Evolutionary conservation across 1,140 invertebrate genomes (phyloP), one percentile per base, ranked within the genome.

Genomic region (Papilio polytes): DNA sequence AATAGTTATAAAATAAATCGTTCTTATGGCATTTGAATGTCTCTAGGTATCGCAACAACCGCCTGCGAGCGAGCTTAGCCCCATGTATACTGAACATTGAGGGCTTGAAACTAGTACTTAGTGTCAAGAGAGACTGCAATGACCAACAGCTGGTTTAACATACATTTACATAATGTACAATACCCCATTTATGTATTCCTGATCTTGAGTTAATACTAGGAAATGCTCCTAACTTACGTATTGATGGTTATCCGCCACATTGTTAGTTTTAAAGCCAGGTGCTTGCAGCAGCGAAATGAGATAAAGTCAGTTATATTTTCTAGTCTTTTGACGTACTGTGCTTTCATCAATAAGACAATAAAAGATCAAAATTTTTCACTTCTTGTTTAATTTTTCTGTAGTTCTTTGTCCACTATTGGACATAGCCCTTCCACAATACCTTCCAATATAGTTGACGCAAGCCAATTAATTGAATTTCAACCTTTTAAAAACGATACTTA

Each of bases 1-100:
- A 78, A 78, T 41, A 1, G 74, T 59, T 78, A 56, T 78, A 78
- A 78, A 78, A 78, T 78, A 78, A 78, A 78, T 78, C 74, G 36
- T 78, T 56, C 51, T 78, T 78, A 78, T 56, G 74, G 46, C 48
- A 77, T 53, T 53, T 77, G 48, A 56, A 77, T 53, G 74, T 77
- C 51, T 56, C 48, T 77, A 15, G 15, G 51, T 36, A 78, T 31
- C 26, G 76, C 76, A 78, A 78, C 46, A 26, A 51, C 13, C 48
- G 53, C 22, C 26, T 70, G 59, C 22, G 51, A 70, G 26, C 20
- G 12, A 13, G 59, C 63, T 78, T 78, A 36, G 53, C 46, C 12
- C 22, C 59, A 48, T 76, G 59, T 48, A 59, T 78, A 63, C 59
- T 20, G 77, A 44, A 63, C 20, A 53, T 59, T 66, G 53, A 78